These are phyloP conservation scores for Streptopelia turtur DNA, from an alignment of 2,797 vertebrate species.

Conservation along the genomic window DNA sequence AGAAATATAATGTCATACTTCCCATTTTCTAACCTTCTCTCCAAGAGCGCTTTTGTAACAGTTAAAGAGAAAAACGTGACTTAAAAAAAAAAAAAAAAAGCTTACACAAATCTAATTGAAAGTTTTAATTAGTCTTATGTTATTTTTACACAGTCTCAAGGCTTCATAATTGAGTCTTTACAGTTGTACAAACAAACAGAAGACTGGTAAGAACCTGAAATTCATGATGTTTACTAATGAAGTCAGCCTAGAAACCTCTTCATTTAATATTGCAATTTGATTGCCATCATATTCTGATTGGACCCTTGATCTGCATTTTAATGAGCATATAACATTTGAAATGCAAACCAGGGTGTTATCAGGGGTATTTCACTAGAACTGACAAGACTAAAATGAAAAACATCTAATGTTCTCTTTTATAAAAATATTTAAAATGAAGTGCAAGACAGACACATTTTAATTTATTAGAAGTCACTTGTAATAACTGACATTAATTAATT, in stretches of 20 bases:
- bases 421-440: constrained; percentile 69
- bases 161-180: constrained; percentile 74
- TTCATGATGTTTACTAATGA: constrained; percentile 78
- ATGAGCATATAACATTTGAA: constrained; percentile 73
- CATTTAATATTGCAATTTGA: constrained; percentile 78
- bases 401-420: constrained; percentile 66
- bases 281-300: constrained; percentile 78
- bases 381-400: constrained; percentile 75
- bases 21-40: neutral
- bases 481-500: constrained; percentile 67
- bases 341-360: constrained; percentile 74
- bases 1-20: neutral
- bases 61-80: constrained; percentile 42
- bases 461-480: constrained; percentile 62
- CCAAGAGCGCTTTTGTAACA: constrained; percentile 39
- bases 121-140: constrained; percentile 73
- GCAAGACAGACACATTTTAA: constrained; percentile 49
- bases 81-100: neutral
- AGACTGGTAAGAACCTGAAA: constrained; percentile 74
- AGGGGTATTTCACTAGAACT: constrained; percentile 67
- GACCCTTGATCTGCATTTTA: constrained; percentile 77
- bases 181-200: constrained; percentile 76
- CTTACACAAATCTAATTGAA: constrained; percentile 61
- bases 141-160: constrained; percentile 74
- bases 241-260: constrained; percentile 73